These are phyloP conservation scores for Cotesia typhae DNA, from an alignment of 1,140 invertebrate genomes.

Conservation along the genomic window DNA sequence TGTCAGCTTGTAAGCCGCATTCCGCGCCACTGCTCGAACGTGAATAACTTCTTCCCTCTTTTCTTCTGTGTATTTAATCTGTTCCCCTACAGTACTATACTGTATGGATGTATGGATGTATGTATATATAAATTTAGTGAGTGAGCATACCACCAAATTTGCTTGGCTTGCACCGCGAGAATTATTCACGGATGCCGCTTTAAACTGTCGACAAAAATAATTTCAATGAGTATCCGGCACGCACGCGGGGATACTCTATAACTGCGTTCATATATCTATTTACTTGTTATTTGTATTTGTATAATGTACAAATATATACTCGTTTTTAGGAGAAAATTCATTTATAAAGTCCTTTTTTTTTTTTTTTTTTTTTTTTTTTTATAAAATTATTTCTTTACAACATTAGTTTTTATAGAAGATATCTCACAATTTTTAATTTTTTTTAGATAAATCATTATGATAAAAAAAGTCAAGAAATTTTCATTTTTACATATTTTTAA, in stretches of 20 bases:
- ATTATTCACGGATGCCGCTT: constrained; percentile 9
- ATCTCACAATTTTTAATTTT: too few relatives aligned
- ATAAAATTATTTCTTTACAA: too few relatives aligned
- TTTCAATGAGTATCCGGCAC: constrained; percentile 4
- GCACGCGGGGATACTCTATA: not conserved
- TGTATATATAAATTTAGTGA: not conserved
- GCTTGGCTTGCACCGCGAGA: constrained; percentile 10
- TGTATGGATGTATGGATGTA: not conserved
- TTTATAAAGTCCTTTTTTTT: too few relatives aligned
- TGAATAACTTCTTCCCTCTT: constrained; percentile 30
- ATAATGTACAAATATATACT: too few relatives aligned
- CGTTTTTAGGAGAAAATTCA: too few relatives aligned
- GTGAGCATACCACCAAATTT: constrained; percentile 32
- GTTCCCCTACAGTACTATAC: not conserved
- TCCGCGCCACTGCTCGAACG: constrained; percentile 36
- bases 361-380: too few relatives aligned
- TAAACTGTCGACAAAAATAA: constrained; percentile 8
- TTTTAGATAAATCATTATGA: too few relatives aligned
- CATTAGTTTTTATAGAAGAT: too few relatives aligned
- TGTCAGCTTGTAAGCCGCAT: constrained; percentile 32
- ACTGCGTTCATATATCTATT: not conserved
- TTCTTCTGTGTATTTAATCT: not conserved
- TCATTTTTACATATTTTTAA: too few relatives aligned
- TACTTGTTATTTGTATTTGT: not conserved
- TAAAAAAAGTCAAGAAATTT: too few relatives aligned